Percentiles rank a stretch among this genome's conserved stretches.
phyloP scores from a whole-genome alignment of 2,113 vertebrate genomes.

The Cottus gobio region DNA sequence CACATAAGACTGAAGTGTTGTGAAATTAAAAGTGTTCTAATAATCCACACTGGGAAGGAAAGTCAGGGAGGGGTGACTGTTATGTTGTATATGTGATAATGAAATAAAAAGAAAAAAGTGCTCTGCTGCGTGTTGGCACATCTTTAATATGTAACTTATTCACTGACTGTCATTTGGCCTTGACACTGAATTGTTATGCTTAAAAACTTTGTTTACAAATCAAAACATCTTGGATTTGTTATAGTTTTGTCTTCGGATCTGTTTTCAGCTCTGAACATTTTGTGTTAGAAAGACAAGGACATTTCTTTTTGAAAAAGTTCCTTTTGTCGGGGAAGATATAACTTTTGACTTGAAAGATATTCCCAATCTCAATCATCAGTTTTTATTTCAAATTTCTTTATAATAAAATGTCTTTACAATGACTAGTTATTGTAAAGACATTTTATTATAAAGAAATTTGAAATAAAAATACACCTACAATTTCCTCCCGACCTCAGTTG shows the following conservation, averaged over 20 bases:
- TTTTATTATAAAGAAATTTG: too few relatives aligned
- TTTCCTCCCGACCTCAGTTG: too few relatives aligned
- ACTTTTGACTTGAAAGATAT: not conserved
- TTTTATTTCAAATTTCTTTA: too few relatives aligned
- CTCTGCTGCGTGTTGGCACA: conserved; percentile 49
- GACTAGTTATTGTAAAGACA: not conserved
- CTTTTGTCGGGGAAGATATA: not conserved
- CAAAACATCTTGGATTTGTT: conserved; percentile 10
- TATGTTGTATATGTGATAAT: conserved; percentile 71
- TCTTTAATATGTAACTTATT: conserved; percentile 30
- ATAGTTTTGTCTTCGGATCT: not conserved
- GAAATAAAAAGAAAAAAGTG: conserved; percentile 64
- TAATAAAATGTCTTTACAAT: too few relatives aligned
- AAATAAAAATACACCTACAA: not conserved
- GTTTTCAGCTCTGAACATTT: conserved; percentile 19
- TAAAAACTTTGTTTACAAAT: not conserved
- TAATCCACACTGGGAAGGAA: conserved; percentile 35
- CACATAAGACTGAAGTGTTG: conserved; percentile 65
- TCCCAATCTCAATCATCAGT: not conserved
- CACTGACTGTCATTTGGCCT: not conserved
- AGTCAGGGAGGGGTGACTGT: conserved; percentile 47
- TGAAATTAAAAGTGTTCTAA: conserved; percentile 63
- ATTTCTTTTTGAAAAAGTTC: conserved; percentile 18
- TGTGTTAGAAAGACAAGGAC: conserved; percentile 4
- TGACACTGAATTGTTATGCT: not conserved